A percentile compares a stretch with the other conserved stretches of the same genome.
phyloP scores from a whole-genome alignment of 2,888 invertebrate genomes.

The Philopedon plagiatum region DNA sequence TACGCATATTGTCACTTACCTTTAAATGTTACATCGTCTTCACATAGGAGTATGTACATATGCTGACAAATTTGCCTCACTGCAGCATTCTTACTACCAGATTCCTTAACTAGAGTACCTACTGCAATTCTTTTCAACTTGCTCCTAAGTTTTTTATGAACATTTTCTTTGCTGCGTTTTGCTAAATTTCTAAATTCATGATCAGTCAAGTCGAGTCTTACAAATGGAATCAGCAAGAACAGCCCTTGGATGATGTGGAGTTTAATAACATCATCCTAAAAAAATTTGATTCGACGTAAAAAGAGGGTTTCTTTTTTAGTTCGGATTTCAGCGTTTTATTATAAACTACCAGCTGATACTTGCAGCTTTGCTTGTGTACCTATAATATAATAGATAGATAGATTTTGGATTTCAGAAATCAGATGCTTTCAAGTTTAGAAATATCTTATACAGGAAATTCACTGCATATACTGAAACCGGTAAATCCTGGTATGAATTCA shows the following conservation, averaged over 20 bases:
- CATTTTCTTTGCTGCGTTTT: background rate
- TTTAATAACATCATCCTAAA: conserved; percentile 6
- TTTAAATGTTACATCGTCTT: background rate
- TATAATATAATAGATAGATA: no score
- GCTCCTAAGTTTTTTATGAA: background rate
- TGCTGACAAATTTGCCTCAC: conserved; percentile 12
- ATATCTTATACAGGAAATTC: no score
- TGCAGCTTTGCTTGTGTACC: no score
- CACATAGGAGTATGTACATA: background rate
- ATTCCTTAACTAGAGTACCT: conserved; percentile 5
- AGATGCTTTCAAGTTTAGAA: no score
- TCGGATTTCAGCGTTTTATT: no score
- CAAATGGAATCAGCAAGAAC: background rate
- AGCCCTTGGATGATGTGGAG: conserved; percentile 9
- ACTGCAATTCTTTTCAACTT: background rate
- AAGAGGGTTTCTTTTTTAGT: background rate
- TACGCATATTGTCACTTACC: no score
- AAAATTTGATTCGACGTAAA: background rate
- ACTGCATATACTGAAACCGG: no score
- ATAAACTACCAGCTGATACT: no score
- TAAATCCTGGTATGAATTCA: no score
- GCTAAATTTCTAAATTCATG: background rate
- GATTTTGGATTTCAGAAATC: no score
- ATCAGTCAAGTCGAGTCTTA: background rate
- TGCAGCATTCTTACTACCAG: background rate